Evolutionary conservation across 2,797 vertebrate genomes (phyloP), one percentile per base, ranked within the genome.

Genomic region (Pseudocheirus occidentalis): DNA sequence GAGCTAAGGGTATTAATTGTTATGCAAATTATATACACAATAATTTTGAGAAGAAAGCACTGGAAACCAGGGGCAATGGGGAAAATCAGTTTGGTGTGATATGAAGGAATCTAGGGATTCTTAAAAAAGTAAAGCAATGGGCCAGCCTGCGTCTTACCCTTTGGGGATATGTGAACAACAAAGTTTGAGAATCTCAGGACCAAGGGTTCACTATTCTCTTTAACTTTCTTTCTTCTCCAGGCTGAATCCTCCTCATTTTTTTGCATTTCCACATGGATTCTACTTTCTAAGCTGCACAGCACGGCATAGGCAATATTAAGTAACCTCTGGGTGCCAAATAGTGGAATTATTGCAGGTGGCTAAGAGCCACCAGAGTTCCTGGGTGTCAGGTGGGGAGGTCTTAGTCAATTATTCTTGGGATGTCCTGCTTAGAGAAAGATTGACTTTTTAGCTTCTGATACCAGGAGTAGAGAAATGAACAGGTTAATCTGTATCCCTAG

Each of bases 401-500:
- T 7, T 87, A 50, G 24, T 10, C 57, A 55, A 94, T 95, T 92
- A 40, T 62, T 90, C 66, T 34, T 46, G 28, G 57, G 46, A 66
- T 73, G 28, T 90, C n/a, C 58, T 91, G 56, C 91, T 56, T 13
- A 92, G 91, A 93, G 50, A 91, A 52, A 81, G 40, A 46, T 87
- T 87, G 81, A 81, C 55, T 40, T 95, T 93, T 91, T 96, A 55
- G 46, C 31, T 96, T 94, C 90, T 5, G 66, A n/a, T 59, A 92
- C 53, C 94, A 87, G 55, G 55, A 95, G 40, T 55, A 87, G 73
- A 81, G 59, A 89, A 90, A 87, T 28, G 16, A 96, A 96, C 94
- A 55, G 29, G 92, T 96, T 95, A 96, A 95, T 89, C 93, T 1
- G 0, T 90, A 93, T 97, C 90, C 81, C 91, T 81, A 27, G 73